Percentiles rank a stretch among this genome's conserved stretches.
These are phyloP conservation scores for Gallinago nigripennis DNA, from an alignment of 2,797 vertebrate species.

Conservation along the genomic window DNA sequence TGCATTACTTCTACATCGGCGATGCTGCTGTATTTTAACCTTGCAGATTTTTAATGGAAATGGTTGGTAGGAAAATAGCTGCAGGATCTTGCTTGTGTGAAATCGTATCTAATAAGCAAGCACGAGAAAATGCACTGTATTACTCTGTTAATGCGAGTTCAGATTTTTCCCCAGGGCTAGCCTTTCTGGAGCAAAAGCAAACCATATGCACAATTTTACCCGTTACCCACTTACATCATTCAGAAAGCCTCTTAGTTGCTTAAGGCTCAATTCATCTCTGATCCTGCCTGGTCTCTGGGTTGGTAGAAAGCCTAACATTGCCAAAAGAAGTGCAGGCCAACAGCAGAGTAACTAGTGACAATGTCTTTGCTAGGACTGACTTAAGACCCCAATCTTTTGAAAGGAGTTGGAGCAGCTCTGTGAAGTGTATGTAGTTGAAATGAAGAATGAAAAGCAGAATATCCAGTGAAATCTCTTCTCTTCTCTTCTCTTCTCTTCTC, in stretches of 20 bases:
- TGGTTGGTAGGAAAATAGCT: slow-evolving; percentile 5
- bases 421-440: not conserved
- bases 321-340: not conserved
- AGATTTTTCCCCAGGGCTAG: not conserved
- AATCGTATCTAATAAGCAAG: not conserved
- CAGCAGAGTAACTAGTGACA: not conserved
- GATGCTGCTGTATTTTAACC: not conserved
- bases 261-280: not conserved
- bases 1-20: not conserved
- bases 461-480: not conserved
- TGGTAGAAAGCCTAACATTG: not conserved
- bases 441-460: not conserved
- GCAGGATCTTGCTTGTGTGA: not conserved
- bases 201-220: not conserved
- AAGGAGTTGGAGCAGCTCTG: not conserved
- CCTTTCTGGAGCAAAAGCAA: not conserved
- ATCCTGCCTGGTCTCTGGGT: not conserved
- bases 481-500: not conserved
- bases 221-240: not conserved
- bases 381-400: not conserved
- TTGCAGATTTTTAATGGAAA: not conserved
- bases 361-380: not conserved
- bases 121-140: not conserved
- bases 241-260: not conserved
- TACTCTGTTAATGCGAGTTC: not conserved